Evolutionary conservation across 2,113 vertebrate genomes (phyloP).

Genomic region (Syngnathus floridae): DNA sequence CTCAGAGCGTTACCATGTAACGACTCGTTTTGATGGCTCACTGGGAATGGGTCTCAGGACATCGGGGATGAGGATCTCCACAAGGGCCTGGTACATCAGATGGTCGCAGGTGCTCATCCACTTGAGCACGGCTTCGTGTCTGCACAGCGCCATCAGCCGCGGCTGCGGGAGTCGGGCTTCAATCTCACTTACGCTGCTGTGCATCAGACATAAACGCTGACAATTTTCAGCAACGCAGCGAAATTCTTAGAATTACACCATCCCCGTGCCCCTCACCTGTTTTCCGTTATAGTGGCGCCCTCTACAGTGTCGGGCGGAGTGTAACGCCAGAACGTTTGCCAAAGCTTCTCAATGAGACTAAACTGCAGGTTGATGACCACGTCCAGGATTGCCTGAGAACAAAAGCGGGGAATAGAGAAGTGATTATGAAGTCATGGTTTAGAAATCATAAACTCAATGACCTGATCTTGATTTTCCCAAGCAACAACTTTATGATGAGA

Average conservation of each 20-base stretch:
- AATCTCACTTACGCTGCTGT: constrained; percentile 76
- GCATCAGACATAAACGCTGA: neutral
- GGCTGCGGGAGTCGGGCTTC: constrained; percentile 76
- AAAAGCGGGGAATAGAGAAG: neutral
- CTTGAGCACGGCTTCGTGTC: constrained; percentile 80
- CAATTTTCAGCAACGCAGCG: neutral
- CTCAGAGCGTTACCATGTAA: neutral
- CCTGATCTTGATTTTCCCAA: constrained; percentile 2
- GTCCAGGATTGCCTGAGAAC: constrained; percentile 85
- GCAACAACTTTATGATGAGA: constrained; percentile 8
- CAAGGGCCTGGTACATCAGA: constrained; percentile 93
- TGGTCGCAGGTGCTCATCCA: constrained; percentile 98
- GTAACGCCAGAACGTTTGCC: constrained; percentile 95
- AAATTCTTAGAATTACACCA: neutral
- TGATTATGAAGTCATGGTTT: neutral
- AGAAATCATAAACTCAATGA: neutral
- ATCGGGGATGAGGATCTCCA: constrained; percentile 96
- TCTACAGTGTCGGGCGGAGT: constrained; percentile 76
- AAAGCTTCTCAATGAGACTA: constrained; percentile 93
- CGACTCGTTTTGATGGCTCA: constrained; percentile 53
- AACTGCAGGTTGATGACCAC: constrained; percentile 95
- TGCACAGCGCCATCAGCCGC: constrained; percentile 82
- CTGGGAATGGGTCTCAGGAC: constrained; percentile 96
- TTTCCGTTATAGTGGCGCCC: constrained; percentile 71
- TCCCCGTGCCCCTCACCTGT: constrained; percentile 56